Evolutionary conservation across 2,797 vertebrate species (phyloP).

Genomic region (Acipenser transmontanus): DNA sequence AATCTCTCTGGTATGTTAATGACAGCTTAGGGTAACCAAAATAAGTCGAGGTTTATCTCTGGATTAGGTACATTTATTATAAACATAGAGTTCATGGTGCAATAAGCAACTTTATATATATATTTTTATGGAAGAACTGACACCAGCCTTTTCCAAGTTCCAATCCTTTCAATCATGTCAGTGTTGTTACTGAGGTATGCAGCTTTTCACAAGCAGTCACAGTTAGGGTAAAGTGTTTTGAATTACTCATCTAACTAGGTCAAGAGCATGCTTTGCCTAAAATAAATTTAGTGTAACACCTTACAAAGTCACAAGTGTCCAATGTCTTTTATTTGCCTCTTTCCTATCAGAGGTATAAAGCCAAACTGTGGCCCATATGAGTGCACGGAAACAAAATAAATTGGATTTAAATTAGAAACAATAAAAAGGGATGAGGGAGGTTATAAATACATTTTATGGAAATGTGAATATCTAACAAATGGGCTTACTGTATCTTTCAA

Average conservation of each 20-base stretch:
- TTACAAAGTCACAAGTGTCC: constrained; percentile 9
- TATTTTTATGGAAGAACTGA: neutral
- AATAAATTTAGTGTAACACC: constrained; percentile 14
- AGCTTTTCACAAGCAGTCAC: constrained; percentile 4
- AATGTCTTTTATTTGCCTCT: constrained; percentile 14
- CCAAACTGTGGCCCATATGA: neutral
- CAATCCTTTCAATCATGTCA: too few relatives aligned
- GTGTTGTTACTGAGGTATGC: neutral
- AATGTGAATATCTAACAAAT: too few relatives aligned
- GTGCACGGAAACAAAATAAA: constrained; percentile 1
- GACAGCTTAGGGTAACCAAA: constrained; percentile 53
- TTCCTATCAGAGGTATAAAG: constrained; percentile 8
- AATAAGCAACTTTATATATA: constrained; percentile 29
- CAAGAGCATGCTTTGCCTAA: constrained; percentile 13
- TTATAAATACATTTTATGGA: too few relatives aligned
- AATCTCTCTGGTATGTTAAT: constrained; percentile 51
- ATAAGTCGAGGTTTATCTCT: constrained; percentile 33
- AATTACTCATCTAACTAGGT: constrained; percentile 10
- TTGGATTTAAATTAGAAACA: too few relatives aligned
- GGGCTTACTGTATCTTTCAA: too few relatives aligned
- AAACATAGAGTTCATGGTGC: constrained; percentile 25
- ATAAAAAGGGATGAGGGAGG: too few relatives aligned
- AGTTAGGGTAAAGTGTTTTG: neutral
- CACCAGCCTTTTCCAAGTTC: too few relatives aligned
- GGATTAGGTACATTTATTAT: constrained; percentile 33